Percentiles rank a stretch among this genome's conserved stretches.
Evolutionary conservation across 2,113 vertebrate genomes (phyloP).

Genomic region (Sceloporus undulatus): DNA sequence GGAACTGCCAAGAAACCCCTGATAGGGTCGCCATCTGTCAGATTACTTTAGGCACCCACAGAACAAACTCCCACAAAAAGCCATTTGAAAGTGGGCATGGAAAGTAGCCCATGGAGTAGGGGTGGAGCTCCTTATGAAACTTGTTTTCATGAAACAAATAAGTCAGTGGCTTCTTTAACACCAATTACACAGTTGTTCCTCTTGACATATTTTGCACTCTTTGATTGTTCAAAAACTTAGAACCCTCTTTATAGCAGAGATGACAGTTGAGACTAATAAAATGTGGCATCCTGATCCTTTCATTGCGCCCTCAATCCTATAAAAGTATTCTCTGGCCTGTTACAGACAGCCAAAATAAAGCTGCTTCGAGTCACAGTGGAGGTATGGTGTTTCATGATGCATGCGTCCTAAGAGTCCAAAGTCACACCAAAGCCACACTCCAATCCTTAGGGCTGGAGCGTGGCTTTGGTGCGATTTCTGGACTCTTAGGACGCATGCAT

Average conservation of each 20-base stretch:
- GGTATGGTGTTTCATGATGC: no score
- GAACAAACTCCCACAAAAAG: neutral
- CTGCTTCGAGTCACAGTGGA: no score
- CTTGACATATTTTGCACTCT: neutral
- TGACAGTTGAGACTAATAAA: neutral
- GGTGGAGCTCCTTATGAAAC: neutral
- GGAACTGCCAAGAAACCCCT: no score
- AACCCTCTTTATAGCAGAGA: neutral
- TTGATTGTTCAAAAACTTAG: neutral
- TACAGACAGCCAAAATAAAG: no score
- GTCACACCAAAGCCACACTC: no score
- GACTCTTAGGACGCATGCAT: no score
- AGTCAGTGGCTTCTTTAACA: neutral
- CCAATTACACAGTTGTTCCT: neutral
- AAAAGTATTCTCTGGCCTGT: neutral
- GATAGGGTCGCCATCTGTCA: no score
- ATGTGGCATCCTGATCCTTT: neutral
- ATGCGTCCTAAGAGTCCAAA: no score
- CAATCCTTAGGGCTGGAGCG: no score
- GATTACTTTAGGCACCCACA: no score
- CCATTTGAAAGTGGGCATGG: neutral
- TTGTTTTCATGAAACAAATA: neutral
- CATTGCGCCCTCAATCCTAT: neutral
- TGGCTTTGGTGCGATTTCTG: no score
- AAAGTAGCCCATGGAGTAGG: neutral